Evolutionary conservation across 2,113 vertebrate species (phyloP), one percentile per base, ranked within the genome.

Genomic region (Microtus oregoni): DNA sequence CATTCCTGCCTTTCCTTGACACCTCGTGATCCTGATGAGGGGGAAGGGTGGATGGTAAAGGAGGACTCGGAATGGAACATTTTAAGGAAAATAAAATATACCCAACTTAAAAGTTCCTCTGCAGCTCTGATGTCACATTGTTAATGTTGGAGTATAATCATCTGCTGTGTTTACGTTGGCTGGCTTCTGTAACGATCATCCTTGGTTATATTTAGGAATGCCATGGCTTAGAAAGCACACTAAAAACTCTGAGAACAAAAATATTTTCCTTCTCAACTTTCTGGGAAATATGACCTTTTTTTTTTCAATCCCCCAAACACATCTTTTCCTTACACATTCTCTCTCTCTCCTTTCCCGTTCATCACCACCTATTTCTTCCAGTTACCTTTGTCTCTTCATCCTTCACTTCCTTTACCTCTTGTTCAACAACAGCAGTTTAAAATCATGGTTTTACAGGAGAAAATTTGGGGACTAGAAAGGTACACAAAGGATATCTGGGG

Each of bases 131-230:
- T 95, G 90, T 93, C 86, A 97, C 20, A 41, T 89, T 97, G 77
- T 61, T 94, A 92, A 96, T 95, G 96, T 83, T 87, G 96, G 92
- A 94, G 77, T 94, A 85, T 85, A 97, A 96, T 97, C 94, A 90
- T 94, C 58, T 81, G 85, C 86, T 83, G 14, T 97, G 93, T 95
- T 97, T 98, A 88, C 91, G 81, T 93, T 98, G 95, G 97, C 94
- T 97, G 87, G 24, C 95, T 96, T 94, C 79, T 93, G 89, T 93
- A 97, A 96, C 92, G 70, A 91, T 97, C 97, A 95, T 95, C 92
- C 78, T 97, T 91, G 89, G 96, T 98, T 97, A 97, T 97, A 96
- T 96, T 97, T 97, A 97, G 97, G 93, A 97, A 95, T 95, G 86
- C 78, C 44, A 94, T 86, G 95, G 85, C 75, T 98, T 98, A 94